Evolutionary conservation across 1,140 invertebrate genomes (phyloP), one percentile per base, ranked within the genome.

Genomic region (Pseudobourletiella spinata): DNA sequence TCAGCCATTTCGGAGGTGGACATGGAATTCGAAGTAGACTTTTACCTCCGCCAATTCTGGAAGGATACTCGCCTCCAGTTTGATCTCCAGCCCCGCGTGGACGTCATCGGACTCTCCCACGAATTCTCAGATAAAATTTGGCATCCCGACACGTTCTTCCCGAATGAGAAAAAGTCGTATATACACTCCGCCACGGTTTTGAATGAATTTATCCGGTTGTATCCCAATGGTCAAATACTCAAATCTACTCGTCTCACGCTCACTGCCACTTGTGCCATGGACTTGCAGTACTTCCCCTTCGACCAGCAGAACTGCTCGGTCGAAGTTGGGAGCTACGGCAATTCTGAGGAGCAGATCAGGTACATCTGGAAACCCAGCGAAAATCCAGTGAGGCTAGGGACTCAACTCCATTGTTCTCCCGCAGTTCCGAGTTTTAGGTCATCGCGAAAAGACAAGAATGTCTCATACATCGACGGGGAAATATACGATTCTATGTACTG

Each of bases 21-120:
- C 55, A 78, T 96, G 93, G 94, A 98, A 81, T 98, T 96, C 79
- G 97, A 94, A 63, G 79, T 96, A 82, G 95, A 98, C 82, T 94
- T 98, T 82, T 97, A 97, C 84, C 95, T 96, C 81, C 88, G 94
- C 76, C 94, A 68, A 83, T 92, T 91, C 79, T 97, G 95, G 94
- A 92, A 87, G 73, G 94, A 98, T 78, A 88, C 89, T 66, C 82
- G 94, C 72, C 81, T 97, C 72, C 8, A 29, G 18, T 24, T 26
- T 22, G 22, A 52, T 3, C 25, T 24, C 11, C 4, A 4, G 26
- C 11, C 24, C 22, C 11, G 16, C 11, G 11, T 52, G 14, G 22
- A 11, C 11, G 18, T 26, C 24, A 52, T 26, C 25, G 50, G 26
- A 6, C 18, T 48, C 6, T 18, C 11, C 6, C 44, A 48, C 22